Evolutionary conservation across 2,888 invertebrate species (phyloP).

Genomic region (Cybosia mesomella): DNA sequence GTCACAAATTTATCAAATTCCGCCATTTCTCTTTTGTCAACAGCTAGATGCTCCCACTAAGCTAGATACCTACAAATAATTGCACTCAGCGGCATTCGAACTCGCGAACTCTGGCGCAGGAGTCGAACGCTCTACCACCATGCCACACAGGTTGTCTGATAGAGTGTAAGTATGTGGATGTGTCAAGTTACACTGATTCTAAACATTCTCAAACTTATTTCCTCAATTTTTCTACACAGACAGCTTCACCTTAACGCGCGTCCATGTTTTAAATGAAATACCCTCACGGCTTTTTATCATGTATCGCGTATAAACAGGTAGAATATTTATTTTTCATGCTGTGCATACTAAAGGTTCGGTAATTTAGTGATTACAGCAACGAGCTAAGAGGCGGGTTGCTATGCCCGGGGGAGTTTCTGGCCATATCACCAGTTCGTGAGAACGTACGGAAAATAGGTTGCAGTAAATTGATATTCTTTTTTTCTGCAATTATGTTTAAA

Average conservation of each 20-base stretch:
- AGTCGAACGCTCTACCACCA: too few relatives aligned
- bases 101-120: too few relatives aligned
- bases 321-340: slow-evolving; percentile 79
- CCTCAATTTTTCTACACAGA: too few relatives aligned
- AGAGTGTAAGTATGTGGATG: too few relatives aligned
- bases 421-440: slow-evolving; percentile 38
- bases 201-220: too few relatives aligned
- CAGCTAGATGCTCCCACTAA: too few relatives aligned
- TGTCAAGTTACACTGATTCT: too few relatives aligned
- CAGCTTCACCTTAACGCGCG: slow-evolving; percentile 36
- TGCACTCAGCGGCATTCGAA: too few relatives aligned
- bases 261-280: slow-evolving; percentile 51
- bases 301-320: slow-evolving; percentile 50
- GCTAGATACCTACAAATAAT: too few relatives aligned
- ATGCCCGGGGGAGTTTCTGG: slow-evolving; percentile 56
- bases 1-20: too few relatives aligned
- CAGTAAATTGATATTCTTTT: slow-evolving; percentile 43
- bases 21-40: too few relatives aligned
- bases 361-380: slow-evolving; percentile 81
- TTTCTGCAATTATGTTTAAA: slow-evolving; percentile 14
- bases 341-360: slow-evolving; percentile 68
- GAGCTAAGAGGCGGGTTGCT: slow-evolving; percentile 52
- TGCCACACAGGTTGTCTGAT: too few relatives aligned
- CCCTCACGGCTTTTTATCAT: slow-evolving; percentile 58
- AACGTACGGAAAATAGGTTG: slow-evolving; percentile 38